A percentile compares a stretch with the other conserved stretches of the same genome.
phyloP scores from a whole-genome alignment of 2,888 invertebrate species.

The Rosalia funebris region DNA sequence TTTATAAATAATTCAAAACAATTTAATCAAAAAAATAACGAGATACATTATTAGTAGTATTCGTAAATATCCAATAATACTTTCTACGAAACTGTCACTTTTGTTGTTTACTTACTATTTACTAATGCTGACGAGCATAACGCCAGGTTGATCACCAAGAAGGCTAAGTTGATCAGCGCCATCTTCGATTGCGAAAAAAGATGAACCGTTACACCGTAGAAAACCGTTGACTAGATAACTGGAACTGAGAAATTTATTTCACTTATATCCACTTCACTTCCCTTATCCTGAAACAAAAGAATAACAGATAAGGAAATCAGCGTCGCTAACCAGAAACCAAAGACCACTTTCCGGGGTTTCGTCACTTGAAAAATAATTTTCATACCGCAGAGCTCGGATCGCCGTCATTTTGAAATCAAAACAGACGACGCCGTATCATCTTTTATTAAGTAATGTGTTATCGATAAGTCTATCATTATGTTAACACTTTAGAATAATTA shows the following conservation, averaged over 20 bases:
- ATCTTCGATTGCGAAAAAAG: constrained; percentile 1
- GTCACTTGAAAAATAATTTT: no score
- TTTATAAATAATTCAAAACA: no score
- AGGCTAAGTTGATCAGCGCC: neutral
- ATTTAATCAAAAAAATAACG: no score
- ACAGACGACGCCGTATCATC: no score
- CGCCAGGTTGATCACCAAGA: constrained; percentile 5
- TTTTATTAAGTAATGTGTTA: no score
- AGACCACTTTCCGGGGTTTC: neutral
- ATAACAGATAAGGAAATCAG: constrained; percentile 1
- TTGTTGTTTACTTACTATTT: constrained; percentile 10
- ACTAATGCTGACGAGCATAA: neutral
- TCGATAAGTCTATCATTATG: no score
- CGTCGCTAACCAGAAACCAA: neutral
- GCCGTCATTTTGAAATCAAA: no score
- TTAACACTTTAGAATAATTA: no score
- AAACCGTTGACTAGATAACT: constrained; percentile 15
- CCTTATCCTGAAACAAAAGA: constrained; percentile 24
- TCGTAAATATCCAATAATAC: no score
- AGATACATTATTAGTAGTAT: no score
- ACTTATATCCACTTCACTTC: constrained; percentile 2
- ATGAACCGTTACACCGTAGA: neutral
- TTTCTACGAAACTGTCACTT: no score
- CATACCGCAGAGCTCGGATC: no score
- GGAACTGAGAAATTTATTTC: constrained; percentile 1